Evolutionary conservation across 2,888 invertebrate genomes (phyloP), one percentile per base, ranked within the genome.

Genomic region (Nephrocerus scutellatus): DNA sequence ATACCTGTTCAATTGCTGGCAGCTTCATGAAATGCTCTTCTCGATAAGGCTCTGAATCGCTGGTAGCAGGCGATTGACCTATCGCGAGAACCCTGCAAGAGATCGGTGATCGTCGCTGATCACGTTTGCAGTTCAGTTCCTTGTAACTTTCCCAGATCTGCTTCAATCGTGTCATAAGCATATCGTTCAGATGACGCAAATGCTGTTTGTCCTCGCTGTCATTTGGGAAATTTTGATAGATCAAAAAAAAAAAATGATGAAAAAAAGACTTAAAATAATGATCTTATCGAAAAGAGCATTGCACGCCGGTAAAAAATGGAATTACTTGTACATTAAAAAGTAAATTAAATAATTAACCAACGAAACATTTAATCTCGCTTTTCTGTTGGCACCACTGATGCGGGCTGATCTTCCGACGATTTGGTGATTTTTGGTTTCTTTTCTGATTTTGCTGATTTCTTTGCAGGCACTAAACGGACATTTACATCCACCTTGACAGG

Each of bases 401-500:
- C n/a, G n/a, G 5, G 23, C 18, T 24, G 6, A 19, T 14, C 5
- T 2, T 37, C 31, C 1, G 23, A 21, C 9, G 21, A 5, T 6
- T 42, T 39, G 7, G 39, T n/a, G n/a, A n/a, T n/a, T n/a, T n/a
- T n/a, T n/a, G n/a, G 21, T 36, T 41, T 46, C 2, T 38, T 39
- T 18, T 30, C 10, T 33, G 30, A 23, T 14, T 14, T 18, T 21
- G 43, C 30, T 46, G 62, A 57, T 47, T 81, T 80, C 46, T 25
- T 37, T n/a, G 40, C 49, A 49, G 82, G 80, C 65, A 82, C 75
- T 63, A 83, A 71, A 65, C 82, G 81, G 47, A 84, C 81, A 66
- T 79, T 82, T 57, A 84, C 81, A 63, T 84, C 83, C 69, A 84
- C 79, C 73, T 82, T 83, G 53, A 84, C 79, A 36, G 82, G 82